Conservation (phyloP, 2,113 vertebrate genomes). For the Marmota monax region DNA sequence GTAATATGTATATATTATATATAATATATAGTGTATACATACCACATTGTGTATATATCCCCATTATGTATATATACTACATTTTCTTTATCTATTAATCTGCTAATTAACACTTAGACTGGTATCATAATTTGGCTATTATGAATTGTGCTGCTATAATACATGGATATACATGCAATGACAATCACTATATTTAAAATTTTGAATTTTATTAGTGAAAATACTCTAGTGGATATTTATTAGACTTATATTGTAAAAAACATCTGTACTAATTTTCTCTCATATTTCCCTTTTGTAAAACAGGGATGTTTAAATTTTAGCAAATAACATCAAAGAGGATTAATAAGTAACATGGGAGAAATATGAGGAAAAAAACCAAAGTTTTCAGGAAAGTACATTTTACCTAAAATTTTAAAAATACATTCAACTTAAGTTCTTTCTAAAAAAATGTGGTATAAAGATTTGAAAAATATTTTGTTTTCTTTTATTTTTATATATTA, state of each 20-base stretch:
- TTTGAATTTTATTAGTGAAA: background rate
- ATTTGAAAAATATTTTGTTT: background rate
- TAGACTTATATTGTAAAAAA: background rate
- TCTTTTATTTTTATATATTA: slow-evolving; percentile 4
- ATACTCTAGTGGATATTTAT: background rate
- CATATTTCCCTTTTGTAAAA: background rate
- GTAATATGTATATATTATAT: no score
- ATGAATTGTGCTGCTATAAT: no score
- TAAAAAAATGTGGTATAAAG: background rate
- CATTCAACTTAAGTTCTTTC: background rate
- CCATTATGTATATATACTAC: no score
- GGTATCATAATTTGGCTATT: no score
- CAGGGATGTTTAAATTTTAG: background rate
- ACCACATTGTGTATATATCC: no score
- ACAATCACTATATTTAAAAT: background rate
- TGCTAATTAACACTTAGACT: no score
- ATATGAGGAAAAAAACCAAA: background rate
- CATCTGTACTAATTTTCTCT: background rate
- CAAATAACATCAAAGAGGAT: background rate
- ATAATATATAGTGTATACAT: no score
- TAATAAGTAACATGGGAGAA: background rate
- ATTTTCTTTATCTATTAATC: no score
- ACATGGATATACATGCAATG: no score
- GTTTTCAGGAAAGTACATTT: background rate
- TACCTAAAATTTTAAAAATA: background rate